Conservation (phyloP, 1,140 invertebrate species). For the Caenorhabditis brenneri region DNA sequence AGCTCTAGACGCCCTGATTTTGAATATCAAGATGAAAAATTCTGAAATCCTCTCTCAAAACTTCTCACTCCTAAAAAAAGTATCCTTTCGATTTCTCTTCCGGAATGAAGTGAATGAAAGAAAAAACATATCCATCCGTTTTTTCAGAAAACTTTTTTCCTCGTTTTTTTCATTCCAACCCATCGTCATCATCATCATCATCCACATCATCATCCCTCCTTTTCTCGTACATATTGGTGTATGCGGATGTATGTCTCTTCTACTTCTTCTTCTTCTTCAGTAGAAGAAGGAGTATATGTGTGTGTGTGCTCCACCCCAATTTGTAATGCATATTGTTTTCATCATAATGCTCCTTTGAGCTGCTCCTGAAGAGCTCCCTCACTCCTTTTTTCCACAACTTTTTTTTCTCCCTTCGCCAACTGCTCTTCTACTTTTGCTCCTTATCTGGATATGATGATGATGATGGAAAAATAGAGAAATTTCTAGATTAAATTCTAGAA, state of each 20-base stretch:
- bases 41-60: too few relatives aligned
- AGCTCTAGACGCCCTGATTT: too few relatives aligned
- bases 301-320: not conserved
- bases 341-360: conserved; percentile 25
- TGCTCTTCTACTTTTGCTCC: not conserved
- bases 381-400: not conserved
- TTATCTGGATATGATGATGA: not conserved
- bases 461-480: too few relatives aligned
- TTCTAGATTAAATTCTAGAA: too few relatives aligned
- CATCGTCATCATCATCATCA: not conserved
- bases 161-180: not conserved
- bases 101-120: too few relatives aligned
- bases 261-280: too few relatives aligned
- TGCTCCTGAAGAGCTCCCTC: not conserved
- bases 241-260: not conserved
- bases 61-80: too few relatives aligned
- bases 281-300: not conserved
- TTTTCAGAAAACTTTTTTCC: not conserved
- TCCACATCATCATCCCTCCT: not conserved
- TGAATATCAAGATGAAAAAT: too few relatives aligned
- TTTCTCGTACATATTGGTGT: not conserved
- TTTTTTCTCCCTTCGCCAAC: not conserved
- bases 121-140: not conserved
- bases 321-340: conserved; percentile 44
- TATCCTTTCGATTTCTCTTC: too few relatives aligned